Evolutionary conservation across 2,888 invertebrate genomes (phyloP).

Genomic region (Melipona beecheii): DNA sequence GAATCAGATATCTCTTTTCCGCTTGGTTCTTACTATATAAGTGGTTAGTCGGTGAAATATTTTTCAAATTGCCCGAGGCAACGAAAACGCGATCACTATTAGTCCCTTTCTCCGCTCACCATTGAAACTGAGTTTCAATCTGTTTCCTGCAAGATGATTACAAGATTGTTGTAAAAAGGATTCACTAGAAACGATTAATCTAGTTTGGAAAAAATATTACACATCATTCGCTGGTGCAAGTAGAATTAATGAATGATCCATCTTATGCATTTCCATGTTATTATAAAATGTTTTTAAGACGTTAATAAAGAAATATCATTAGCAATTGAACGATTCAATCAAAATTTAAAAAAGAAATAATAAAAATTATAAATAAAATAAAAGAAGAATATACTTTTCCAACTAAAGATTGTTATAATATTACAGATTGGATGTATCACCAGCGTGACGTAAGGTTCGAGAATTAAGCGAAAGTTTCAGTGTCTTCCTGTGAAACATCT

Average conservation of each 20-base stretch:
- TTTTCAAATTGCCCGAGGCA: conserved; percentile 45
- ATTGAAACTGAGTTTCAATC: conserved; percentile 38
- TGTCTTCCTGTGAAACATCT: conserved; percentile 1
- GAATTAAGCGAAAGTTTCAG: conserved; percentile 25
- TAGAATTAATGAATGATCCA: neutral
- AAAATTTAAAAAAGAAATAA: neutral
- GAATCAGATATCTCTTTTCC: neutral
- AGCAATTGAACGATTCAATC: neutral
- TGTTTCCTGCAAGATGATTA: neutral
- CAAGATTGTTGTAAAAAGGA: neutral
- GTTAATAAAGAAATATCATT: neutral
- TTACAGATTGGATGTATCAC: neutral
- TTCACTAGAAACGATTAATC: neutral
- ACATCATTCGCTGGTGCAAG: too few relatives aligned
- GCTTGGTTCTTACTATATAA: too few relatives aligned
- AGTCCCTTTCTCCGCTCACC: conserved; percentile 60
- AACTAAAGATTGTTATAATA: neutral
- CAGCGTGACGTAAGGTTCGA: conserved; percentile 3
- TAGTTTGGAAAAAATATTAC: neutral
- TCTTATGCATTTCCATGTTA: neutral
- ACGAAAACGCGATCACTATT: conserved; percentile 50
- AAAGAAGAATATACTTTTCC: neutral
- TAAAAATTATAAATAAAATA: neutral
- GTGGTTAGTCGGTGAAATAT: neutral
- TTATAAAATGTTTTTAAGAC: neutral